Evolutionary conservation across 1,140 invertebrate species (phyloP).

Genomic region (Ylistrum balloti): DNA sequence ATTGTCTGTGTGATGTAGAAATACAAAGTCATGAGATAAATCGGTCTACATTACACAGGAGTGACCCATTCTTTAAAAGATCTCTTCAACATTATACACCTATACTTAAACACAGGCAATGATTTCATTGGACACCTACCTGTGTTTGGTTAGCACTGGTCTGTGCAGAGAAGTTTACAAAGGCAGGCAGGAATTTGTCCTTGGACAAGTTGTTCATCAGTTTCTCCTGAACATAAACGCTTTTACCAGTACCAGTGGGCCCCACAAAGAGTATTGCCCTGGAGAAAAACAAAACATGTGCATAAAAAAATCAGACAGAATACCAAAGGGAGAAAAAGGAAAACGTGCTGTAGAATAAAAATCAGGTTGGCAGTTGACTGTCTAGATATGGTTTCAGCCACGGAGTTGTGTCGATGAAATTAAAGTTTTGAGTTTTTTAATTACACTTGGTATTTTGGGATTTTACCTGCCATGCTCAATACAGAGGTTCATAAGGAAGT

Average conservation of each 20-base stretch:
- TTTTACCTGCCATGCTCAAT: constrained; percentile 77
- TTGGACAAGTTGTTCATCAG: constrained; percentile 81
- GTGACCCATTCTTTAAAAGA: no score
- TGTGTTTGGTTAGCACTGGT: constrained; percentile 84
- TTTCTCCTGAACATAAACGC: constrained; percentile 82
- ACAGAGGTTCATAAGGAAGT: constrained; percentile 81
- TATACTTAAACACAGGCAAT: no score
- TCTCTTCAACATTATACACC: no score
- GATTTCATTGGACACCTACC: constrained; percentile 85
- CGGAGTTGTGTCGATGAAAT: no score
- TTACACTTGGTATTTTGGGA: background rate
- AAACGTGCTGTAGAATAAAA: no score
- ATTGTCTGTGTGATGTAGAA: no score
- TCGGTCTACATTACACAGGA: no score
- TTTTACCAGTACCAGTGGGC: constrained; percentile 83
- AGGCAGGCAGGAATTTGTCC: constrained; percentile 80
- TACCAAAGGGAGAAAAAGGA: no score
- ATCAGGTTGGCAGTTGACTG: no score
- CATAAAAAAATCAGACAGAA: background rate
- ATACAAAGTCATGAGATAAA: no score
- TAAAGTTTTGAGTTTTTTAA: no score
- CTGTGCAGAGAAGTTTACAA: constrained; percentile 83
- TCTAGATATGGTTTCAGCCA: no score
- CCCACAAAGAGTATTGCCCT: constrained; percentile 85
- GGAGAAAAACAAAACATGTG: constrained; percentile 65